Conservation (phyloP, 2,797 vertebrate species). For the Emys orbicularis region DNA sequence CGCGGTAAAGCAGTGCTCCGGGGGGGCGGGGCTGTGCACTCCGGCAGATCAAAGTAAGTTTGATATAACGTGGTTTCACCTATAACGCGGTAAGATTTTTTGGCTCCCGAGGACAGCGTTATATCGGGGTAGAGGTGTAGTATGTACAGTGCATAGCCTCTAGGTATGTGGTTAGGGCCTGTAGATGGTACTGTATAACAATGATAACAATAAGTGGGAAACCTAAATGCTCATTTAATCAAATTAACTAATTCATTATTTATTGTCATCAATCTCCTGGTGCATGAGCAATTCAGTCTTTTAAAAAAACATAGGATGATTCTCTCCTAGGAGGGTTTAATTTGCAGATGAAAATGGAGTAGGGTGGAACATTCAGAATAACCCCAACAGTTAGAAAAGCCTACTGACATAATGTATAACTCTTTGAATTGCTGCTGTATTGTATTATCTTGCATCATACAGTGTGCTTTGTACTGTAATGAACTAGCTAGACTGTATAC, state of each 20-base stretch:
- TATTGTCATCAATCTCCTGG: constrained; percentile 33
- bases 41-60: too few relatives aligned
- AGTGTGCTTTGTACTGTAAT: constrained; percentile 41
- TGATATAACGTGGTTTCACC: too few relatives aligned
- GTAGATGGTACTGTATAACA: neutral
- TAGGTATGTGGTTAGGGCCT: constrained; percentile 15
- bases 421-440: constrained; percentile 2
- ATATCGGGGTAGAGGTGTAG: too few relatives aligned
- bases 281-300: neutral
- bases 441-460: neutral
- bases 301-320: neutral
- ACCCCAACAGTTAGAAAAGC: constrained; percentile 36
- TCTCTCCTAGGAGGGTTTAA: constrained; percentile 49
- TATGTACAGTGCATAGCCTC: neutral
- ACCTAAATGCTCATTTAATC: constrained; percentile 30
- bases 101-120: too few relatives aligned
- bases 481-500: neutral
- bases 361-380: constrained; percentile 43
- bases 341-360: constrained; percentile 15
- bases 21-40: too few relatives aligned
- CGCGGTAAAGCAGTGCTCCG: too few relatives aligned
- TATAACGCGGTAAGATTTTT: too few relatives aligned
- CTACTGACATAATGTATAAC: constrained; percentile 25
- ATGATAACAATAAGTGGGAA: neutral
- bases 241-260: constrained; percentile 29